Base-by-base conservation (phyloP, 2,797 vertebrate species). In the Acrossocheilus fasciatus region DNA sequence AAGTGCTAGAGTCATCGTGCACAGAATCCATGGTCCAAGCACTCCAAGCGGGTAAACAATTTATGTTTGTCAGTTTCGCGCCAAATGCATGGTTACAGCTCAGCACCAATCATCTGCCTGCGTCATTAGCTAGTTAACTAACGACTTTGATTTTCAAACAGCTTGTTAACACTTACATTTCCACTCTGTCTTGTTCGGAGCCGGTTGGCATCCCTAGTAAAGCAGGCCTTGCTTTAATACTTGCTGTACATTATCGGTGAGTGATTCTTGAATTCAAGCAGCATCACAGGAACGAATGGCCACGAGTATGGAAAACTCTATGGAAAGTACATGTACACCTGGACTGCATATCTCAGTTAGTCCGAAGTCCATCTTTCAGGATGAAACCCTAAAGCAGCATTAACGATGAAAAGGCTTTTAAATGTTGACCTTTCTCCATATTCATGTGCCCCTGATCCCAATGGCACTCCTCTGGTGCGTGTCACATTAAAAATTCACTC, bases 1-100 rank as follows among this genome's bases (percentile, higher is more conserved):
- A 96, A 96, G 95, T 95, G 95, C 95, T 94, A 93, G 91, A 92
- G 91, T 94, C 92, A 90, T 92, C 91, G 92, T 93, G 93, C 93
- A 89, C 89, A 92, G 88, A 81, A 89, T 94, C 91, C 91, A 91
- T 93, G 92, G 92, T 93, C 79, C 86, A 70, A 91, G 86, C 91
- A 91, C 89, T 93, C 91, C 88, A 89, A 91, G 85, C 70, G 87
- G 87, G 89, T 92, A 81, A 90, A 89, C 81, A 72, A 39, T 76
- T 50, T 69, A 59, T 73, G 36, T 70, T 18, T 74, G 30, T 62
- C 43, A 50, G 72, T 73, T 85, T 85, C 59, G 36, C 7, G 39
- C 45, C 59, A 77, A 68, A 80, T 84, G 73, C 50, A 52, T 74
- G 78, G 47, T 72, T 64, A 69, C 52, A 78, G 39, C 66, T 83